Percentiles rank a stretch among this genome's conserved stretches.
Evolutionary conservation across 2,888 invertebrate species (phyloP).

Genomic region (Osmoderma eremita): DNA sequence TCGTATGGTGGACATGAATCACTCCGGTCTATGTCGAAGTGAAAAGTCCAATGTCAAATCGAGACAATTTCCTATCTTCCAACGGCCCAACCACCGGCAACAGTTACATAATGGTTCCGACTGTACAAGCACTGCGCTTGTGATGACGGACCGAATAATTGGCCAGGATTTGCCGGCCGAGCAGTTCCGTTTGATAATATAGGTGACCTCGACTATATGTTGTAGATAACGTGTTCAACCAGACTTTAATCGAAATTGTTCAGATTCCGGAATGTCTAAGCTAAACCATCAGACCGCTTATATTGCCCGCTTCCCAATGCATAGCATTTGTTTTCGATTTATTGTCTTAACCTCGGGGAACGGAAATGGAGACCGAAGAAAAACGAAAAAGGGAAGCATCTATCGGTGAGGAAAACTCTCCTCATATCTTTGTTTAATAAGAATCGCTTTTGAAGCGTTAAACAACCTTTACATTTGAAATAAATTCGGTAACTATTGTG

Average conservation of each 20-base stretch:
- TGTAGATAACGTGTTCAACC: conserved; percentile 57
- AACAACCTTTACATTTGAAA: no score
- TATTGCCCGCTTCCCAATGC: conserved; percentile 36
- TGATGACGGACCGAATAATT: conserved; percentile 45
- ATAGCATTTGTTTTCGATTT: conserved; percentile 39
- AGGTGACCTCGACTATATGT: conserved; percentile 53
- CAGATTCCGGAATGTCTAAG: conserved; percentile 59
- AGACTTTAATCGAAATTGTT: conserved; percentile 61
- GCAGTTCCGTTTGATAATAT: conserved; percentile 49
- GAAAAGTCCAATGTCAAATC: conserved; percentile 28
- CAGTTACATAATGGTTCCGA: conserved; percentile 21
- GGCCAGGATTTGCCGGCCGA: conserved; percentile 51
- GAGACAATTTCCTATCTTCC: not conserved
- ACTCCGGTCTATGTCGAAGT: conserved; percentile 1
- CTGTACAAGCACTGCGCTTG: not conserved
- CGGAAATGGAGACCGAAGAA: not conserved
- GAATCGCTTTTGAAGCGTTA: not conserved
- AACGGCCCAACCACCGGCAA: conserved; percentile 6
- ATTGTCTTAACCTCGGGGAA: conserved; percentile 26
- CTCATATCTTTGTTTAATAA: not conserved
- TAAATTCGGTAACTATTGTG: no score
- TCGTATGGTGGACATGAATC: conserved; percentile 16
- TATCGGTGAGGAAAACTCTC: not conserved
- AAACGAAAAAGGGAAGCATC: not conserved
- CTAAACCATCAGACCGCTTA: conserved; percentile 54